Percentiles rank a stretch among this genome's conserved stretches.
Conservation (phyloP, 2,113 vertebrate species). For the Laterallus jamaicensis region DNA sequence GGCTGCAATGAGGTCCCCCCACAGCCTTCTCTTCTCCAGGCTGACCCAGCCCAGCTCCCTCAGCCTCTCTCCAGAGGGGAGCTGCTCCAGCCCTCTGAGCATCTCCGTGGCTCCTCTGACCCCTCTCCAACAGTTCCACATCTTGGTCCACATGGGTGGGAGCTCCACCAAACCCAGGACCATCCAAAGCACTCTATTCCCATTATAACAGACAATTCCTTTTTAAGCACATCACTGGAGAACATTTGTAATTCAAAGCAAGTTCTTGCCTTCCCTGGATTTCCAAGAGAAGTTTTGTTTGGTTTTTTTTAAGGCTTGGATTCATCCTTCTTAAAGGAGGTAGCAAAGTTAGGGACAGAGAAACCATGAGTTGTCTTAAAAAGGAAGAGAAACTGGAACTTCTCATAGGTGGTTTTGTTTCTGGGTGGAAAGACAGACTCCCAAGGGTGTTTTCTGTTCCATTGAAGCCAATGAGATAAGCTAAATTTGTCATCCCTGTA, state of each 20-base stretch:
- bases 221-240: background rate
- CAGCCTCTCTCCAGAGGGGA: too few species aligned
- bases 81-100: too few species aligned
- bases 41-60: too few species aligned
- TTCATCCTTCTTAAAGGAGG: rapidly evolving
- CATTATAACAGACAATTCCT: background rate
- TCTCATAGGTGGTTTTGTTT: background rate
- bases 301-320: background rate
- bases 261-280: background rate
- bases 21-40: too few species aligned
- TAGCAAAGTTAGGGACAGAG: background rate
- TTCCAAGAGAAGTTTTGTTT: background rate
- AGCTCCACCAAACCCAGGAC: background rate
- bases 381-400: background rate
- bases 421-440: background rate
- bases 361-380: background rate
- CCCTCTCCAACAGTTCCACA: too few species aligned
- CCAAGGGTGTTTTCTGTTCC: background rate
- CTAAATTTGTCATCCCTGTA: background rate
- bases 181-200: background rate
- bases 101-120: too few species aligned
- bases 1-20: too few species aligned
- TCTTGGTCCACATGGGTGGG: rapidly evolving
- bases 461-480: background rate
- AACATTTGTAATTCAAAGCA: background rate